Base-by-base conservation (phyloP, 1,140 invertebrate genomes). In the Drosophila sp. region DNA sequence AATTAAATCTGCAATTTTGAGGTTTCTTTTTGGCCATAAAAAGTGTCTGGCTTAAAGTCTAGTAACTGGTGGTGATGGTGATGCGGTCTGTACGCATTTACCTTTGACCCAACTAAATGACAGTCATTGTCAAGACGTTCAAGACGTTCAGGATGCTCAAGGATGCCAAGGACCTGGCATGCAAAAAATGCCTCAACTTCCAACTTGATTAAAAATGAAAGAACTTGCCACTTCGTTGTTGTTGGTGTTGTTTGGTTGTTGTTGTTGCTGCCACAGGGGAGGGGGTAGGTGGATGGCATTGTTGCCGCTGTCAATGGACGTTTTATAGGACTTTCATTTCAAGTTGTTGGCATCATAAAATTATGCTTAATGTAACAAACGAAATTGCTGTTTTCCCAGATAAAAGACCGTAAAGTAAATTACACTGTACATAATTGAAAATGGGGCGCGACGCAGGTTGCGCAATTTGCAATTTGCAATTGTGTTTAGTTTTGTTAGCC, bases 1-100 rank as follows among this genome's bases (percentile, higher is more conserved):
- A 89, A 89, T 89, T 80, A 89, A 89, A 89, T 89, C 84, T 89
- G 83, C 84, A 89, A 89, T 89, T 89, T 89, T 89, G 80, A 83
- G 84, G 80, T 89, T 79, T 72, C 61, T 13, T 21, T 13, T 72
- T 11, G 56, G 71, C 72, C 84, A 83, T 89, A 89, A 89, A 87
- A 89, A 89, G 84, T 74, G 83, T 89, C 83, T 89, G 83, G 73
- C 58, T 65, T 29, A 16, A 63, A 63, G 83, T 74, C 73, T 77
- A n/a, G n/a, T n/a, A n/a, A n/a, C n/a, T n/a, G n/a, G 63, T 9
- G 25, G 16, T 11, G 16, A 7, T 53, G 14, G 27, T 8, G 16
- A 27, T 59, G 56, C 56, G 54, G 70, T 70, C 69, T 45, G 57
- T 27, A 53, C 70, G 66, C 72, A 72, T 67, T 81, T 65, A 74